Percentiles rank a stretch among this genome's conserved stretches.
Conservation (phyloP, 2,888 invertebrate genomes). For the Urechis unicinctus region DNA sequence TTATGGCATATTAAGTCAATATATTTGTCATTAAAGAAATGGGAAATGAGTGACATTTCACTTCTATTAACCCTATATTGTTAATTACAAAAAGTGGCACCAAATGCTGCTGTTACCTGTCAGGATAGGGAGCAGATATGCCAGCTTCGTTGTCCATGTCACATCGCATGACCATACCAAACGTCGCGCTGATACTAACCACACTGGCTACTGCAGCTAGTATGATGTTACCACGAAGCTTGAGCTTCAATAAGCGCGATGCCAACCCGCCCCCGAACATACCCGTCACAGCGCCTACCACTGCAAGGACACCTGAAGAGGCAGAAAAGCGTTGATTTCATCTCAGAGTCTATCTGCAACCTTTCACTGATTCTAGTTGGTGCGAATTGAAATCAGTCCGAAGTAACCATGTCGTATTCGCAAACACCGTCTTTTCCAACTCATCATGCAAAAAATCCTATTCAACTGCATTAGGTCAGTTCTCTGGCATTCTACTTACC, state of each 20-base stretch:
- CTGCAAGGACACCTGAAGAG: slow-evolving; percentile 30
- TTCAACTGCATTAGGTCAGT: too few species aligned
- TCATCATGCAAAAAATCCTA: too few species aligned
- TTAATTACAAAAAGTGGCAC: too few species aligned
- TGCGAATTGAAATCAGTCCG: too few species aligned
- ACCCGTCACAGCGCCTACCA: slow-evolving; percentile 40
- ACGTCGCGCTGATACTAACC: neutral
- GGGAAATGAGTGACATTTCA: too few species aligned
- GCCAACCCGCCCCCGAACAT: slow-evolving; percentile 34
- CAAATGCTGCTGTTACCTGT: too few species aligned
- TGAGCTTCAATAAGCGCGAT: neutral
- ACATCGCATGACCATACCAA: slow-evolving; percentile 4
- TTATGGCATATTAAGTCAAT: neutral
- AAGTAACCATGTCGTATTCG: too few species aligned
- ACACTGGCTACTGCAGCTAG: neutral
- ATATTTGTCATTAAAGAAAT: neutral
- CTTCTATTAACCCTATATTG: too few species aligned
- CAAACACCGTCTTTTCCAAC: too few species aligned
- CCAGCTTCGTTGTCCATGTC: neutral
- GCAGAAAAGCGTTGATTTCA: neutral
- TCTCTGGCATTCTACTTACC: slow-evolving; percentile 50
- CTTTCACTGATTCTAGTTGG: too few species aligned
- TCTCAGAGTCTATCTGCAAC: too few species aligned
- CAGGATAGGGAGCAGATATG: slow-evolving; percentile 1
- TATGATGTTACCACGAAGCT: neutral